Conservation (phyloP, 2,797 vertebrate genomes). For the Poeciliopsis gracilis region DNA sequence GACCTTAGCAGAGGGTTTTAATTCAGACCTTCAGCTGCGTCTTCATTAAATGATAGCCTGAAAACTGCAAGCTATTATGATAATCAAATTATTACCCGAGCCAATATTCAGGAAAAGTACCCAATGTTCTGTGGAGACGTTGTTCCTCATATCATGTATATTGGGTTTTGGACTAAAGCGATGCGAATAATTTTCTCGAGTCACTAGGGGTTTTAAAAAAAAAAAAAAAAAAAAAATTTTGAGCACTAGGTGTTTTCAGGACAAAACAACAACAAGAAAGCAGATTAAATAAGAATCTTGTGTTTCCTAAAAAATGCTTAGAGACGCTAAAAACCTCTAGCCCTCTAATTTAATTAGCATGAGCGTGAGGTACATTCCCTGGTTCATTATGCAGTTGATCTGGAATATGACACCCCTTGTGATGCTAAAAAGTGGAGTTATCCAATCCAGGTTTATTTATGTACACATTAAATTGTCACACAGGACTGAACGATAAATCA, state of each 20-base stretch:
- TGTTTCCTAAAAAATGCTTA: neutral
- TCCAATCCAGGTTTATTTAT: neutral
- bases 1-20: neutral
- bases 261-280: neutral
- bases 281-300: neutral
- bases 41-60: neutral
- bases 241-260: neutral
- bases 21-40: conserved; percentile 5
- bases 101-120: neutral
- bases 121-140: neutral
- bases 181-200: neutral
- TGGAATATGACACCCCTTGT: neutral
- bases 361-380: neutral
- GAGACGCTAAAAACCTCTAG: neutral
- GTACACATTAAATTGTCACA: neutral
- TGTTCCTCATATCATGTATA: neutral
- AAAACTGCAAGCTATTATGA: conserved; percentile 1
- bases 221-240: no score
- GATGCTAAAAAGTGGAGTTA: neutral
- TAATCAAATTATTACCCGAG: conserved; percentile 9
- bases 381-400: neutral
- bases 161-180: neutral
- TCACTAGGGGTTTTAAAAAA: neutral
- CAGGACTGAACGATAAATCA: neutral
- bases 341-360: neutral